These are phyloP conservation scores for Netelia melanura DNA, from an alignment of 2,888 invertebrate genomes.

Conservation along the genomic window DNA sequence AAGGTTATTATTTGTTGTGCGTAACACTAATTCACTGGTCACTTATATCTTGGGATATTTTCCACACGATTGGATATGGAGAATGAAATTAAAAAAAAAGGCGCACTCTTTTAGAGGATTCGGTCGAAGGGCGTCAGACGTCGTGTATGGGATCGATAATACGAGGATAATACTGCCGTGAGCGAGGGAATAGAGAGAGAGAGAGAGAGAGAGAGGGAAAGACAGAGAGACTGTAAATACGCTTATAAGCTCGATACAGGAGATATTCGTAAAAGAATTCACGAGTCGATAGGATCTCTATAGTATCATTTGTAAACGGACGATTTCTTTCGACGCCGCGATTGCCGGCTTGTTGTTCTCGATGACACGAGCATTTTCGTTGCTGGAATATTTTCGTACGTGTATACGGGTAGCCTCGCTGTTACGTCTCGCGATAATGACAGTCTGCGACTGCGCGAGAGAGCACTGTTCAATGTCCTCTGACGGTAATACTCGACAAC, in stretches of 20 bases:
- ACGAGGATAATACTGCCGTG: slow-evolving; percentile 32
- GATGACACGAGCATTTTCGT: slow-evolving; percentile 53
- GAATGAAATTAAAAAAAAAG: slow-evolving; percentile 39
- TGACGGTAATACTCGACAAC: neutral
- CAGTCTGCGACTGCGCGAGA: slow-evolving; percentile 51
- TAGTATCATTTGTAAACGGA: slow-evolving; percentile 38
- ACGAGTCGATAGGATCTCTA: neutral
- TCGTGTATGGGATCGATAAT: slow-evolving; percentile 60
- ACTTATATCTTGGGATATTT: slow-evolving; percentile 20
- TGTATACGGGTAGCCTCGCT: slow-evolving; percentile 1
- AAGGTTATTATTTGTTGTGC: neutral
- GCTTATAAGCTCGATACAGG: neutral
- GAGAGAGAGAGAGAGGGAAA: neutral
- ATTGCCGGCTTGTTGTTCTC: slow-evolving; percentile 61
- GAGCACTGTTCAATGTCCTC: neutral
- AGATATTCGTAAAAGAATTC: neutral
- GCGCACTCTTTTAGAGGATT: slow-evolving; percentile 41
- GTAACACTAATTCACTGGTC: slow-evolving; percentile 8
- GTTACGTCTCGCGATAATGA: slow-evolving; percentile 8
- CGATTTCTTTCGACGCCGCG: slow-evolving; percentile 65
- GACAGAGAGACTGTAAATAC: neutral
- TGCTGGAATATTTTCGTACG: slow-evolving; percentile 23
- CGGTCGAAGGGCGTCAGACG: slow-evolving; percentile 56
- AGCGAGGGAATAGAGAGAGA: neutral
- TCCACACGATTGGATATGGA: slow-evolving; percentile 41